Evolutionary conservation across 2,888 invertebrate species (phyloP), one percentile per base, ranked within the genome.

Genomic region (Caenorhabditis imperialis): DNA sequence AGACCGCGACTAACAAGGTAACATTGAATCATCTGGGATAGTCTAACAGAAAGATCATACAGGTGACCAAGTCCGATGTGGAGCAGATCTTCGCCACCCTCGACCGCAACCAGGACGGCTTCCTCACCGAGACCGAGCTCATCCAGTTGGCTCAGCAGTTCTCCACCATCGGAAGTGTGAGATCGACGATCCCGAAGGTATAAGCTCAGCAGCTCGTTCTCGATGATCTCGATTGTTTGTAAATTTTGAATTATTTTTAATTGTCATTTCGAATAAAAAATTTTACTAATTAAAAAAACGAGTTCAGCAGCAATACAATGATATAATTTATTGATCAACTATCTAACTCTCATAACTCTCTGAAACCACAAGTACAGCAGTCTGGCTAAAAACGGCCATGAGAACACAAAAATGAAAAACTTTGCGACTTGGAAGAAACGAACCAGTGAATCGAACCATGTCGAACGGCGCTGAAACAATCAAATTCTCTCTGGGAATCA

Each of bases 1-100:
- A 63, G 23, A 70, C 70, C n/a, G 27, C 75, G 3, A 70, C 75
- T 33, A 75, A 75, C 25, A 70, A 75, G 60, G 69, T 75, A 16
- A 37, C n/a, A n/a, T 6, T 30, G 30, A 10, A 30, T 30, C 6
- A 30, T 30, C 7, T 30, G 30, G 10, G 30, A 30, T 10, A 7
- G 30, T 30, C 30, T 30, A 10, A 30, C 6, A 30, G 10, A 6
- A 7, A 30, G 30, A 30, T 30, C 30, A 50, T 57, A n/a, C 51
- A 72, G 71, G 63, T 72, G 18, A 61, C 65, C 14, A 61, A 62
- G 42, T 51, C 57, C 16, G 75, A 70, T 14, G 70, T 70, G 27
- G 60, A 70, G 20, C 54, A 70, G 27, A 60, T 75, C n/a, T 70
- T 75, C 42, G 44, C 35, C 3, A 67, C 53, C 50, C 53, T 74